Base-by-base conservation (phyloP, 2,797 vertebrate genomes). In the Anniella stebbinsi region DNA sequence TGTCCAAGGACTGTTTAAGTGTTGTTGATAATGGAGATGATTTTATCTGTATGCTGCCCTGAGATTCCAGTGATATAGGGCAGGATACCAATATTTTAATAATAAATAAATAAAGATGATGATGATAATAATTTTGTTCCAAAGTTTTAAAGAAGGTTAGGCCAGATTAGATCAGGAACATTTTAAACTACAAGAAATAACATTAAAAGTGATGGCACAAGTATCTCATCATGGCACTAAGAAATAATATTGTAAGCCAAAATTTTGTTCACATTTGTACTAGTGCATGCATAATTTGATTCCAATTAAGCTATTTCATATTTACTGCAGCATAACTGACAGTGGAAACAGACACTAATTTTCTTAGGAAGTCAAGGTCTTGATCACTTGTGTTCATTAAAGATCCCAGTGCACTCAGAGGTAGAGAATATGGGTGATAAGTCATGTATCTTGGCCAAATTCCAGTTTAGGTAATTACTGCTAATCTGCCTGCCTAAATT, bases 401-500 rank as follows among this genome's bases (percentile, higher is more conserved):
- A 95, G 93, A 95, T 90, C 93, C 86, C 93, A 87, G 88, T 94
- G 93, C 2, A 67, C 94, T 95, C 87, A 70, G 90, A 73, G 94
- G 93, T 84, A 87, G 88, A 93, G 91, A 76, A 90, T 89, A 93
- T 88, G 92, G 90, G 89, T 93, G 94, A 96, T 96, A 96, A 96
- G 94, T 93, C 93, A 92, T 95, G 96, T 95, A 93, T 96, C 96
- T 95, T 96, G 96, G 96, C 93, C 89, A 88, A 88, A 93, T 94
- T 96, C 96, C 96, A 96, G 41, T 91, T 86, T 88, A 89, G 91
- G 94, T 96, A 96, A 96, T 96, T 96, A 95, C 94, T 94, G 93
- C 85, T 96, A 96, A 96, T 96, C 96, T 96, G 94, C 90, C 93
- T 96, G 94, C 94, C 93, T 96, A 96, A 96, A 95, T 96, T 96